These are phyloP conservation scores for Heliothis subflexa DNA, from an alignment of 1,140 invertebrate species.

Conservation along the genomic window DNA sequence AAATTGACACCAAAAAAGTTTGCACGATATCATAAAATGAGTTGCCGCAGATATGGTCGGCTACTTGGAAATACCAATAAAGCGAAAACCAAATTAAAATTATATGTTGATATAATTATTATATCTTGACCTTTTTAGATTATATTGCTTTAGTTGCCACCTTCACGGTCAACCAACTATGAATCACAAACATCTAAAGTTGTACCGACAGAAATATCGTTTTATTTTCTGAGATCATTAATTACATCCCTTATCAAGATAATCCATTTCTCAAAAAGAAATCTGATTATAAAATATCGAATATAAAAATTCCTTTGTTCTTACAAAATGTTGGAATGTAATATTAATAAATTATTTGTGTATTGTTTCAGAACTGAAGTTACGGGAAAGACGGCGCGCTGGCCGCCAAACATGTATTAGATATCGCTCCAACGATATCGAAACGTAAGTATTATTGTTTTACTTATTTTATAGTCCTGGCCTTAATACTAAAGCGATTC, in stretches of 20 bases:
- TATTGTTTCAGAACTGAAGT: conserved; percentile 64
- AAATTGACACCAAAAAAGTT: no score
- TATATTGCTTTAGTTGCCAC: not conserved
- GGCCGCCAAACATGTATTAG: conserved; percentile 79
- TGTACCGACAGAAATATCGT: no score
- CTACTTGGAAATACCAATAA: no score
- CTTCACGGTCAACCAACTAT: no score
- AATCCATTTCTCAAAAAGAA: not conserved
- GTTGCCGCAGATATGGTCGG: no score
- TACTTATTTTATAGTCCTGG: not conserved
- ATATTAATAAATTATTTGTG: conserved; percentile 12
- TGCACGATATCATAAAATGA: no score
- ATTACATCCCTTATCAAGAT: not conserved
- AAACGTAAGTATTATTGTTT: conserved; percentile 73
- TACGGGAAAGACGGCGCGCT: conserved; percentile 62
- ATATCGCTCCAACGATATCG: conserved; percentile 84
- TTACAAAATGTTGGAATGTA: not conserved
- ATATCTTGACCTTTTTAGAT: not conserved
- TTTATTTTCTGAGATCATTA: no score
- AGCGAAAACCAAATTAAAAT: no score
- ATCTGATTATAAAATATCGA: not conserved
- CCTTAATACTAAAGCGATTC: no score
- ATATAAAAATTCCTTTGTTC: not conserved
- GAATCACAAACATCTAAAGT: no score
- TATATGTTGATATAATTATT: no score